Evolutionary conservation across 1,140 invertebrate genomes (phyloP).

Genomic region (Polypedilum pembai): DNA sequence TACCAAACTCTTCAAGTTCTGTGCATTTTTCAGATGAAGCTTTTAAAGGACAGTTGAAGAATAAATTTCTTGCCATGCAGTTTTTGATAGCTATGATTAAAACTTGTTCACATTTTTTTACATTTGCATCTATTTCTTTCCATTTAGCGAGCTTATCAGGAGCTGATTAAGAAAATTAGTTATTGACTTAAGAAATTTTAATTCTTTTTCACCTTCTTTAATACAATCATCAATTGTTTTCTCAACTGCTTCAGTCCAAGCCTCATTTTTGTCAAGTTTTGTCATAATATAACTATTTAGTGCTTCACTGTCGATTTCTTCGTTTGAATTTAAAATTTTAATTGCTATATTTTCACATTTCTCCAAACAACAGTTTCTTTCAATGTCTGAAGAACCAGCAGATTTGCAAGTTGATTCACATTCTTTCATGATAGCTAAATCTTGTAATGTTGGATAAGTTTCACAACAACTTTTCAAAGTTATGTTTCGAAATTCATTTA

Average conservation of each 20-base stretch:
- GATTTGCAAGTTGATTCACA: background rate
- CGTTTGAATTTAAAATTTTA: background rate
- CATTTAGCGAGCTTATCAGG: background rate
- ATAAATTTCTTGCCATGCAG: background rate
- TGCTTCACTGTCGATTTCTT: background rate
- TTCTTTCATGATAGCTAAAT: background rate
- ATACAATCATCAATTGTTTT: background rate
- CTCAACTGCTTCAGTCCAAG: background rate
- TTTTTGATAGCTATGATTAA: background rate
- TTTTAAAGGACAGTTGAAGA: background rate
- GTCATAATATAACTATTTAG: background rate
- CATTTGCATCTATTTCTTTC: background rate
- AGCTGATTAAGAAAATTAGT: background rate
- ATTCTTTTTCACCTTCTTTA: background rate
- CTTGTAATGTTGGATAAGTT: background rate
- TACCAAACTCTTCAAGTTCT: slow-evolving; percentile 11
- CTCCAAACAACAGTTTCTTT: background rate
- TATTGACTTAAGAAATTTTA: too few species aligned
- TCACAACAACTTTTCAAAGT: background rate
- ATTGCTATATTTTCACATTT: background rate
- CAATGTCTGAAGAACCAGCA: background rate
- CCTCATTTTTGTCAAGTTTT: background rate
- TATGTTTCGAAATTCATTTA: background rate
- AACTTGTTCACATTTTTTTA: background rate
- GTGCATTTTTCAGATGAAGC: background rate